Percentiles rank a stretch among this genome's conserved stretches.
These are phyloP conservation scores for Notocelia uddmanniana DNA, from an alignment of 2,888 invertebrate genomes.

Conservation along the genomic window DNA sequence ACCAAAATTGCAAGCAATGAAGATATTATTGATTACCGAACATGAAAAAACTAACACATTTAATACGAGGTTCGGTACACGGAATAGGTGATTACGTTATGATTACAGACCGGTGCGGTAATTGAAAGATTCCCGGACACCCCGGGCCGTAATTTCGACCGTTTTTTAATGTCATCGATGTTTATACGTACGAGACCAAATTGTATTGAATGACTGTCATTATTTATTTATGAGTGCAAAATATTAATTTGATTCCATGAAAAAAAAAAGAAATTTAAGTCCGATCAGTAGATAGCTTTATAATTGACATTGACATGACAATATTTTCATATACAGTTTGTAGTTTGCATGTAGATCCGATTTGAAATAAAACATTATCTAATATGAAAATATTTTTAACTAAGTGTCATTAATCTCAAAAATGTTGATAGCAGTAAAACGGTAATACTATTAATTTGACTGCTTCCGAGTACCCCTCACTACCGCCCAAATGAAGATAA, in stretches of 20 bases:
- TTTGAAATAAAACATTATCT: background rate
- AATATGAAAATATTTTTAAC: background rate
- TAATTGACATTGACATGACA: no score
- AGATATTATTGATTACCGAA: constrained; percentile 55
- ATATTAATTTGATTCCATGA: constrained; percentile 7
- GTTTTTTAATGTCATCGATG: constrained; percentile 45
- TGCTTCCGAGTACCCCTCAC: constrained; percentile 29
- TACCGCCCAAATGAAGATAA: constrained; percentile 37
- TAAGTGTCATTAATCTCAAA: constrained; percentile 3
- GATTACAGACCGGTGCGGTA: constrained; percentile 77
- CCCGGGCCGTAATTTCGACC: constrained; percentile 48
- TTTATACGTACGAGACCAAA: constrained; percentile 40
- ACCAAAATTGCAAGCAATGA: constrained; percentile 46
- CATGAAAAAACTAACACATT: constrained; percentile 53
- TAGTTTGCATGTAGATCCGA: background rate
- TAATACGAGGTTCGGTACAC: constrained; percentile 58
- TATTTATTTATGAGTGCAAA: constrained; percentile 36
- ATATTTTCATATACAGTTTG: constrained; percentile 1
- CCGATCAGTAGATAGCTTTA: no score
- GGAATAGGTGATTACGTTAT: constrained; percentile 77
- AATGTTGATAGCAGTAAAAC: constrained; percentile 10
- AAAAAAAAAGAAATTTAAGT: no score
- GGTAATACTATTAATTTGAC: constrained; percentile 20
- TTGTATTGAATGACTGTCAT: constrained; percentile 41
- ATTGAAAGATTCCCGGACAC: constrained; percentile 65